These are phyloP conservation scores for Sus cebifrons DNA, from an alignment of 2,797 vertebrate genomes.

Conservation along the genomic window DNA sequence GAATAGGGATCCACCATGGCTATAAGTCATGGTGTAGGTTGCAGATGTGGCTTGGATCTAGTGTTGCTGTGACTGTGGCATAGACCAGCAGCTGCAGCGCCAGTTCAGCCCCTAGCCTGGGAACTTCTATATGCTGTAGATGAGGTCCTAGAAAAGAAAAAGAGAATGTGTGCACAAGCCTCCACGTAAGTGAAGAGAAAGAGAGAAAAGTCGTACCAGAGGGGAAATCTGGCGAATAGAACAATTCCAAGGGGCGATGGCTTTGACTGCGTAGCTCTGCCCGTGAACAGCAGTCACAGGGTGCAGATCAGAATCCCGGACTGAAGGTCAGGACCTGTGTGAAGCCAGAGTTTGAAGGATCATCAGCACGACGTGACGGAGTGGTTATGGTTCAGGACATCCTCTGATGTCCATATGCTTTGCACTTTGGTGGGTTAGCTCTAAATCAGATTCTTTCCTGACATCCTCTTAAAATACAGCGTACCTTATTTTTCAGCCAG, in stretches of 20 bases:
- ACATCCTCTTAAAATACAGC: conserved; percentile 19
- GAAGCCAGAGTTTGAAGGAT: conserved; percentile 31
- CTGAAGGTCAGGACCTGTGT: neutral
- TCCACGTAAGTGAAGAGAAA: neutral
- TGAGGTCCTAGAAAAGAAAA: too few species aligned
- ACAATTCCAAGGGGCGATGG: neutral
- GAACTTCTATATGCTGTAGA: too few species aligned
- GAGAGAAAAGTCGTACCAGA: neutral
- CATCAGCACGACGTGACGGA: neutral
- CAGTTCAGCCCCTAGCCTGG: too few species aligned
- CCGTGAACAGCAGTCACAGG: conserved; percentile 21
- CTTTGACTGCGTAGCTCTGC: neutral
- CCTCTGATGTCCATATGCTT: neutral
- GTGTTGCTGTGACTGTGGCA: too few species aligned
- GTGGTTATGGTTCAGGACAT: neutral
- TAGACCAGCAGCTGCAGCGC: too few species aligned
- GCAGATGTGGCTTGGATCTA: too few species aligned
- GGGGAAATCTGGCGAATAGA: conserved; percentile 37
- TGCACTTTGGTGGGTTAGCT: conserved; percentile 27
- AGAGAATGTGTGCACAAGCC: neutral
- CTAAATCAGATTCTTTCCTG: conserved; percentile 38
- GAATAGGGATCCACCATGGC: too few species aligned
- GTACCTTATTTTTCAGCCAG: conserved; percentile 49
- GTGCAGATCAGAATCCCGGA: conserved; percentile 24
- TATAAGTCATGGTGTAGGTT: too few species aligned